Evolutionary conservation across 2,888 invertebrate species (phyloP).

Genomic region (Erebia aethiops): DNA sequence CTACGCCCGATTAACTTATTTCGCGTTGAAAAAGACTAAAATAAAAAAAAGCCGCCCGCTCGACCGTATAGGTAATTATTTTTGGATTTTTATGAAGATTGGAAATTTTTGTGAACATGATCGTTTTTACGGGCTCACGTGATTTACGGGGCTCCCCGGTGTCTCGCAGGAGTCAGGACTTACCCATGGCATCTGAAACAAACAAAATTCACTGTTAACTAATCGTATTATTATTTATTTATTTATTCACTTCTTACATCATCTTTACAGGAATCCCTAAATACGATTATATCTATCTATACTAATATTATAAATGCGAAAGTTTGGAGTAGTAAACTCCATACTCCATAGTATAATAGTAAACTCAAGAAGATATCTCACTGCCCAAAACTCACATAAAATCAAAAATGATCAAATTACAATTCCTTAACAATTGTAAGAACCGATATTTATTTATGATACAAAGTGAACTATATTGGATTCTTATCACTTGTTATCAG

Average conservation of each 20-base stretch:
- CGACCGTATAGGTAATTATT: constrained; percentile 67
- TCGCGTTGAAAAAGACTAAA: constrained; percentile 57
- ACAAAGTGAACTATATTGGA: constrained; percentile 17
- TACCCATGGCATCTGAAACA: constrained; percentile 93
- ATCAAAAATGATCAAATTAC: constrained; percentile 12
- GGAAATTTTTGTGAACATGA: constrained; percentile 75
- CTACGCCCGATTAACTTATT: constrained; percentile 74
- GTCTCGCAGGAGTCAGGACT: constrained; percentile 81
- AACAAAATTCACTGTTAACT: constrained; percentile 51
- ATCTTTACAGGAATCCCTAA: too few relatives aligned
- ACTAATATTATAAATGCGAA: background rate
- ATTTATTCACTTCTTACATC: too few relatives aligned
- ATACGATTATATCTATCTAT: too few relatives aligned
- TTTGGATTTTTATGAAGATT: constrained; percentile 81
- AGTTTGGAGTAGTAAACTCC: too few relatives aligned
- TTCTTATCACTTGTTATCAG: constrained; percentile 43
- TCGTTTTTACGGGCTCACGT: constrained; percentile 59
- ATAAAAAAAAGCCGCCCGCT: constrained; percentile 53
- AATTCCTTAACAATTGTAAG: constrained; percentile 11
- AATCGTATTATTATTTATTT: too few relatives aligned
- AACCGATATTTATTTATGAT: background rate
- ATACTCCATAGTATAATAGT: too few relatives aligned
- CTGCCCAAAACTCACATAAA: too few relatives aligned
- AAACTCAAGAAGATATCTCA: too few relatives aligned
- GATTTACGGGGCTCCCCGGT: constrained; percentile 73